Evolutionary conservation across 2,113 vertebrate genomes (phyloP), one percentile per base, ranked within the genome.

Genomic region (Centropristis striata): DNA sequence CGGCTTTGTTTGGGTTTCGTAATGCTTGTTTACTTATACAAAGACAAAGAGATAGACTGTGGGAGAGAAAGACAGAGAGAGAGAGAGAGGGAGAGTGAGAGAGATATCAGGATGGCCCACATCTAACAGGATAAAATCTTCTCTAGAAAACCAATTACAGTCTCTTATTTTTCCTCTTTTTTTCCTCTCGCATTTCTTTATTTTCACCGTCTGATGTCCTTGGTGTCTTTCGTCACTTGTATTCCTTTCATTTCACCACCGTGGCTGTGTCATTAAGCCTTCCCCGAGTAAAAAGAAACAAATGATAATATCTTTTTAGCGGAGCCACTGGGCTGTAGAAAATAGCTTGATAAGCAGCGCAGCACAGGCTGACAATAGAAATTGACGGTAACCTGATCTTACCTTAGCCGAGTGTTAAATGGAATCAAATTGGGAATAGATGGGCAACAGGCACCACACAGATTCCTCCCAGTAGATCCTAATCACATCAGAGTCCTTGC

Each of bases 401-500:
- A 68, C 71, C 74, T 63, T 65, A 66, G 64, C 64, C 14, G 59
- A 66, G 63, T 49, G 63, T 36, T 49, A 49, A 66, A 49, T 32
- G 27, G 41, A 63, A 67, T 86, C 68, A 86, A 85, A 86, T 86
- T 72, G 72, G 70, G 70, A 77, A 84, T 69, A 81, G 66, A 92
- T 67, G 86, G 84, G 75, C 80, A 89, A 92, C 90, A 85, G 84
- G 69, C 78, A 69, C 39, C 60, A 36, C 28, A 23, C 82, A 63
- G 76, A 83, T 87, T 88, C 82, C 76, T 87, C 84, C 75, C 78
- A 69, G 78, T 54, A 78, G 85, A 80, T 86, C n/a, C 27, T 90
- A 91, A 93, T 93, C 85, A 71, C 80, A 88, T 94, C 86, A 80
- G 63, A 23, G 78, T 58, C 78, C 71, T 75, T 72, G 75, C 75